Evolutionary conservation across 2,888 invertebrate genomes (phyloP).

Genomic region (Drosophila falleni): DNA sequence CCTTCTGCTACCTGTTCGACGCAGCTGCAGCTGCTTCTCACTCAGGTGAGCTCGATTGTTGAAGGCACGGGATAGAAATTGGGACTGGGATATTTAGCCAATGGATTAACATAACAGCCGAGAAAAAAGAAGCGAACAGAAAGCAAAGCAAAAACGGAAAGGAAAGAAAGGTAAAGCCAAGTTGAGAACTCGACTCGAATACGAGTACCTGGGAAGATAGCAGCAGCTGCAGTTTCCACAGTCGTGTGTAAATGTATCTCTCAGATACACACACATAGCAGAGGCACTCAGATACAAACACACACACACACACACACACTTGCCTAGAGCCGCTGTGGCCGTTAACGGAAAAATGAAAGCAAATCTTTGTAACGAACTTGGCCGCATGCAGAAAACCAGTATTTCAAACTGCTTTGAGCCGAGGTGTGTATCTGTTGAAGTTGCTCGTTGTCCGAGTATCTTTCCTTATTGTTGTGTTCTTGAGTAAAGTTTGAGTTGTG

Average conservation of each 20-base stretch:
- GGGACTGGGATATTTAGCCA: conserved; percentile 55
- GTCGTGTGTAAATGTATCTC: conserved; percentile 18
- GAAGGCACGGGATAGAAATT: conserved; percentile 39
- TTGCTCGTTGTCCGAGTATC: conserved; percentile 11
- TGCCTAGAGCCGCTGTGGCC: conserved; percentile 25
- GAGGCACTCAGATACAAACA: conserved; percentile 4
- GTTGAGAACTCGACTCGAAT: conserved; percentile 54
- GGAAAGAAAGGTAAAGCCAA: conserved; percentile 52
- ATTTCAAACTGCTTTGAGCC: conserved; percentile 58
- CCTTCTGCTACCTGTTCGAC: conserved; percentile 66
- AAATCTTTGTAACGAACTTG: conserved; percentile 76
- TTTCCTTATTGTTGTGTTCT: conserved; percentile 22
- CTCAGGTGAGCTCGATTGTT: conserved; percentile 44
- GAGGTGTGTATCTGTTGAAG: conserved; percentile 73
- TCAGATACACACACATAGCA: conserved; percentile 35
- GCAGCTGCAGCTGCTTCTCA: conserved; percentile 71
- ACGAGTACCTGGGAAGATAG: conserved; percentile 49
- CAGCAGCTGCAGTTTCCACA: conserved; percentile 13
- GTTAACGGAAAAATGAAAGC: conserved; percentile 80
- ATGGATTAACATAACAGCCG: conserved; percentile 70
- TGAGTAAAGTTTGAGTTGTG: conserved; percentile 44
- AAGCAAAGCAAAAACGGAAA: conserved; percentile 20
- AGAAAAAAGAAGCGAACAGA: conserved; percentile 38
- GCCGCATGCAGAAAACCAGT: conserved; percentile 68
- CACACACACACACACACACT: conserved; percentile 6